Evolutionary conservation across 2,797 vertebrate genomes (phyloP), one percentile per base, ranked within the genome.

Genomic region (Crenichthys baileyi): DNA sequence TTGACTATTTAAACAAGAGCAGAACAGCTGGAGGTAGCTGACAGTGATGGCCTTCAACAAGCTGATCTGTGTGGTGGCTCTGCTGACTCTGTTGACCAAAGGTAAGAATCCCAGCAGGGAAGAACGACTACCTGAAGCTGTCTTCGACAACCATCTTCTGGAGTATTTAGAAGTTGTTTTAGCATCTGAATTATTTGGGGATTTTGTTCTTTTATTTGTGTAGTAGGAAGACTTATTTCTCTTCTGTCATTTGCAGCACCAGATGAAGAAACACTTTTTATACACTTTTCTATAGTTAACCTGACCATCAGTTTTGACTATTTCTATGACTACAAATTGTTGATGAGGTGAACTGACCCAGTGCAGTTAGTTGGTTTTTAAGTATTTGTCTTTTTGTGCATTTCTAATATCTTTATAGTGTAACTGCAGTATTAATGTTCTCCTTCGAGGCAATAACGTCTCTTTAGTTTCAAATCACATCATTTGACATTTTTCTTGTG

Each of bases 1-100:
- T 29, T 31, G 68, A 1, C 0, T 71, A 22, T 51, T 26, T 72
- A 61, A 0, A 3, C 44, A 1, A 13, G 13, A 70, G 67, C 20
- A 9, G 12, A 13, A 60, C n/a, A 11, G 26, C 7, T 16, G 0
- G 16, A 5, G 4, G 16, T 9, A 3, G 46, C 0, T 5, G 24
- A 4, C 76, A 36, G 67, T 2, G 4, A 77, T 77, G 67, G 67
- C 41, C 31, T 48, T 60, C 58, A 50, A n/a, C 26, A 50, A n/a
- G 72, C 12, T 58, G 53, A 60, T 73, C 55, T 8, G 72, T 44
- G 72, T 60, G 36, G 53, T 4, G 53, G 24, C 72, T 26, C 11
- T 46, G 24, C 55, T 60, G 39, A 60, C 26, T 63, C 46, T 63
- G 44, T 36, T 71, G 9, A 26, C 36, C 12, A 71, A 41, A 65